A percentile compares a stretch with the other conserved stretches of the same genome.
Conservation (phyloP, 2,888 invertebrate species). For the Holacanthella duospinosa region DNA sequence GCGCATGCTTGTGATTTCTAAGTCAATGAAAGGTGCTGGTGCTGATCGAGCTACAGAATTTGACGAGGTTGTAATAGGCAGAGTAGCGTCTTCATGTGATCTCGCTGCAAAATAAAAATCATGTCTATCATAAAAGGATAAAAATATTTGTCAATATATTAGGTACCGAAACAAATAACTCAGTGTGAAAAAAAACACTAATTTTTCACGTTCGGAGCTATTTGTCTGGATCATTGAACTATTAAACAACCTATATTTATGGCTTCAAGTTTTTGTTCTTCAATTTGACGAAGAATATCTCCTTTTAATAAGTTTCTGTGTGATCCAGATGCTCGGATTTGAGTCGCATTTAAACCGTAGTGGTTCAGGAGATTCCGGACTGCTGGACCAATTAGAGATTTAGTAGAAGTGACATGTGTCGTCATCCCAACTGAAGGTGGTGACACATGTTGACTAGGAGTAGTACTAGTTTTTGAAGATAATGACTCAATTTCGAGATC, state of each 20-base stretch:
- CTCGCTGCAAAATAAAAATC: background rate
- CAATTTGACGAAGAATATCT: constrained; percentile 47
- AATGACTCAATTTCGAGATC: background rate
- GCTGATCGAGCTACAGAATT: constrained; percentile 1
- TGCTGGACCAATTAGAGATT: constrained; percentile 49
- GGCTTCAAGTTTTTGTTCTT: constrained; percentile 43
- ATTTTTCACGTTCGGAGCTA: no score
- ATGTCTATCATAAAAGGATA: background rate
- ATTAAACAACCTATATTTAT: no score
- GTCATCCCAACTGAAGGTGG: background rate
- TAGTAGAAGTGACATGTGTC: background rate
- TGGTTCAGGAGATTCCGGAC: constrained; percentile 51
- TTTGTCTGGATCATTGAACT: no score
- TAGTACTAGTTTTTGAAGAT: background rate
- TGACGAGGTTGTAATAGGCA: background rate
- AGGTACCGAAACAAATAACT: no score
- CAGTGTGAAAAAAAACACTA: no score
- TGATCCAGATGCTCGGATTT: constrained; percentile 50
- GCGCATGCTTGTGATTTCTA: constrained; percentile 51
- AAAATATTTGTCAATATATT: no score
- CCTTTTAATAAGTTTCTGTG: constrained; percentile 52
- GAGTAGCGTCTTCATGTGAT: background rate
- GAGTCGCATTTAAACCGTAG: constrained; percentile 46
- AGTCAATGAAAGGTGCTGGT: constrained; percentile 44
- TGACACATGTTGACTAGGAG: background rate